Conservation (phyloP, 2,888 invertebrate species). For the Drosophila phalerata region DNA sequence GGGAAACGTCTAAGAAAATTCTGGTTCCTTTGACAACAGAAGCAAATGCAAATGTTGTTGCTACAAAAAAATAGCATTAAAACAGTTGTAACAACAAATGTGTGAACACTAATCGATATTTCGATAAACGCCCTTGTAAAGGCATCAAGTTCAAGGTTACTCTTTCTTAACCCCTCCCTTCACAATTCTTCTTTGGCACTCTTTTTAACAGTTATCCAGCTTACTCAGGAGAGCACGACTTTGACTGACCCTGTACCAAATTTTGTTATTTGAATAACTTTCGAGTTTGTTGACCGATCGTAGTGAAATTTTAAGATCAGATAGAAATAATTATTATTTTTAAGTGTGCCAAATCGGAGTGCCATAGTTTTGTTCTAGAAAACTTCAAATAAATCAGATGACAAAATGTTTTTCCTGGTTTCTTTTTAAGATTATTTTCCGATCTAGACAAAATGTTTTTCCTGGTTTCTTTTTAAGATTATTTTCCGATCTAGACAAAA, state of each 20-base stretch:
- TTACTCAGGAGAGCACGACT: neutral
- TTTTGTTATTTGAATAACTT: neutral
- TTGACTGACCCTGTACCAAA: neutral
- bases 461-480: too few species aligned
- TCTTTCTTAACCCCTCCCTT: slow-evolving; percentile 1
- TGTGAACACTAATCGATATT: slow-evolving; percentile 46
- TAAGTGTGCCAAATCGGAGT: too few species aligned
- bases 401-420: too few species aligned
- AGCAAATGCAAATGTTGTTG: neutral
- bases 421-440: too few species aligned
- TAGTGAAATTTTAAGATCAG: neutral
- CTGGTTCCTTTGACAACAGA: slow-evolving; percentile 25
- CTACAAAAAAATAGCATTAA: too few species aligned
- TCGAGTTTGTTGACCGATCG: neutral
- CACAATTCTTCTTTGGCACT: neutral
- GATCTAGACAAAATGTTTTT: too few species aligned
- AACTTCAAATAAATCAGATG: neutral
- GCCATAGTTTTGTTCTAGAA: neutral
- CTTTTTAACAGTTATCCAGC: neutral
- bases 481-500: too few species aligned
- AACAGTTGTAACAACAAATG: neutral
- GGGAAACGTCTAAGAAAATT: slow-evolving; percentile 28
- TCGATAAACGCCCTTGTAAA: slow-evolving; percentile 31
- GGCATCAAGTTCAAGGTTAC: slow-evolving; percentile 72
- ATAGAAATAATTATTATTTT: neutral